These are phyloP conservation scores for Hermaeophaga mercurialis DNA, from an alignment of 2,888 invertebrate species.

Conservation along the genomic window DNA sequence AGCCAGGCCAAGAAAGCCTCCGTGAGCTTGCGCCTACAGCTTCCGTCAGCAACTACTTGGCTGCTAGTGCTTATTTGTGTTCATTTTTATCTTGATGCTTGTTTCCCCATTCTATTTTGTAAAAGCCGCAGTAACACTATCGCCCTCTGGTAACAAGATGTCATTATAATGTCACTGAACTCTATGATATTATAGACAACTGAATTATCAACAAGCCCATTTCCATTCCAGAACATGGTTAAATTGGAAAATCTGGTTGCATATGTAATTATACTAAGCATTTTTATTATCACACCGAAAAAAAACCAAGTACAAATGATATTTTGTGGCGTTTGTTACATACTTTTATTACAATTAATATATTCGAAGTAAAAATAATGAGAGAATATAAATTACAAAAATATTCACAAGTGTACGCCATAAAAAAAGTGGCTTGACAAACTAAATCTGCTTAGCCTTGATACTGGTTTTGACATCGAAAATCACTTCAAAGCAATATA, in stretches of 20 bases:
- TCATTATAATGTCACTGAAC: not conserved
- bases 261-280: no score
- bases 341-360: no score
- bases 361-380: no score
- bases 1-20: slow-evolving; percentile 27
- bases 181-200: not conserved
- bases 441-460: no score
- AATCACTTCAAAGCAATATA: not conserved
- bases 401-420: no score
- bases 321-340: no score
- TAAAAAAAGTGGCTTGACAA: no score
- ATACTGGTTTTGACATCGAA: not conserved
- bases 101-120: slow-evolving; percentile 19
- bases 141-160: slow-evolving; percentile 25
- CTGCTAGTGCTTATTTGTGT: slow-evolving; percentile 28
- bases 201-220: not conserved
- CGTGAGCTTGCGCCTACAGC: slow-evolving; percentile 45
- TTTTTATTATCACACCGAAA: no score
- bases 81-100: slow-evolving; percentile 28
- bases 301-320: no score
- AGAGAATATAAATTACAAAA: no score
- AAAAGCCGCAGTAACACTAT: slow-evolving; percentile 29
- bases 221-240: not conserved
- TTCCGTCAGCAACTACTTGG: slow-evolving; percentile 38
- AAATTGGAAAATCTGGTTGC: no score